Percentiles rank a stretch among this genome's conserved stretches.
Conservation (phyloP, 2,797 vertebrate species). For the Rousettus madagascariensis region DNA sequence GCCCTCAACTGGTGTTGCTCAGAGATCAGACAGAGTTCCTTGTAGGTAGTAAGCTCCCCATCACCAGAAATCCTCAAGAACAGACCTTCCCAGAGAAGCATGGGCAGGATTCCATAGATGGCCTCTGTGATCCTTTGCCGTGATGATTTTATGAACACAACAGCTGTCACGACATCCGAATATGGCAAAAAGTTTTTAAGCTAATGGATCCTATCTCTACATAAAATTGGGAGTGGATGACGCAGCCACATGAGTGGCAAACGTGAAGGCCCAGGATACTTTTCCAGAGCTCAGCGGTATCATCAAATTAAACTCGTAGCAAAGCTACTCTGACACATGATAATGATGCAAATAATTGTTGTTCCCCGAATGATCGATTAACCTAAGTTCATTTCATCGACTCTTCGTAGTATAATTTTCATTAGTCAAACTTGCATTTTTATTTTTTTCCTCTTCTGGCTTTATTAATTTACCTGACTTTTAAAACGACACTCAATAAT, state of each 20-base stretch:
- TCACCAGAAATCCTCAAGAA: neutral
- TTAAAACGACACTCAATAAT: neutral
- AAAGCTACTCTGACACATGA: constrained; percentile 21
- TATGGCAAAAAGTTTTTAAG: neutral
- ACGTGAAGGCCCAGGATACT: neutral
- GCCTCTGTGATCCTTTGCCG: neutral
- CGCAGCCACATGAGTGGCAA: neutral
- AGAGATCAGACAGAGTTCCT: neutral
- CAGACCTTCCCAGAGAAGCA: neutral
- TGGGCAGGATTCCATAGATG: neutral
- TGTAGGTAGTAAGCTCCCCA: neutral
- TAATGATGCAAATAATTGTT: constrained; percentile 35
- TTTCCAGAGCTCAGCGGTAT: neutral
- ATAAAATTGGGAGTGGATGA: neutral
- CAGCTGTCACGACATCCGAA: neutral
- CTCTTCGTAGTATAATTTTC: constrained; percentile 41
- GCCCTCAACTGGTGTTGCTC: neutral
- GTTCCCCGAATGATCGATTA: constrained; percentile 48
- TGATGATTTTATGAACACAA: neutral
- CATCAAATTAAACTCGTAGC: neutral
- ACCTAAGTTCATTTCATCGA: neutral
- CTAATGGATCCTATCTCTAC: neutral
- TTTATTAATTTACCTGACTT: constrained; percentile 31
- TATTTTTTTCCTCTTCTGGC: constrained; percentile 22
- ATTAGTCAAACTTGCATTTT: neutral